These are phyloP conservation scores for Epizoanthus illoricatus DNA, from an alignment of 92 coral and sea anemone species.

Conservation along the genomic window DNA sequence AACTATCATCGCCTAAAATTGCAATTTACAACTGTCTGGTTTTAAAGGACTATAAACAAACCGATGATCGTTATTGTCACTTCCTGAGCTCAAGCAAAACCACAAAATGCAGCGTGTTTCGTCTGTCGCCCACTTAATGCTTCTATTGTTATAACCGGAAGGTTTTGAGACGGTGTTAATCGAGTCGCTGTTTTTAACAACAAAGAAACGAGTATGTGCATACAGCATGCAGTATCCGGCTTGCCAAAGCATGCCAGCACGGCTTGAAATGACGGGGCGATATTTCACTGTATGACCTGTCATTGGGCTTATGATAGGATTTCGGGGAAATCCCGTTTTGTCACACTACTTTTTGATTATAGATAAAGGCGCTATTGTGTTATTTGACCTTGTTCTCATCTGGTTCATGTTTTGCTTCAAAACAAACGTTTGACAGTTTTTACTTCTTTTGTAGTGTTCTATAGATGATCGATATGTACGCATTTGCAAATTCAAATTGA, in stretches of 20 bases:
- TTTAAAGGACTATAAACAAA: background rate
- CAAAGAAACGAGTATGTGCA: background rate
- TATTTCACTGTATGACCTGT: constrained; percentile 5
- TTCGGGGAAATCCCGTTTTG: background rate
- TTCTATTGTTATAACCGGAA: background rate
- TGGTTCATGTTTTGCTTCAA: background rate
- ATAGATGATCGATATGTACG: too few species aligned
- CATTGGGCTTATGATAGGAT: background rate
- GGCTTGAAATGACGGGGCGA: background rate
- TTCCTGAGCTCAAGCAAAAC: background rate
- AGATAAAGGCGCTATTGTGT: background rate
- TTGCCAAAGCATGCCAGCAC: background rate
- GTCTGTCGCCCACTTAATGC: too few species aligned
- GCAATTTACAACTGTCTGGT: constrained; percentile 29
- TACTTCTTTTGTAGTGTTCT: too few species aligned
- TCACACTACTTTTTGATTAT: background rate
- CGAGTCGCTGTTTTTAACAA: background rate
- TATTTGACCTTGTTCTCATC: background rate
- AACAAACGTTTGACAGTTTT: too few species aligned
- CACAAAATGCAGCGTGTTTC: background rate
- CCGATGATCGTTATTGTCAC: background rate
- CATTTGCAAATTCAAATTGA: too few species aligned
- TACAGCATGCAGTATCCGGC: too few species aligned
- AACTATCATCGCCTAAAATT: background rate
- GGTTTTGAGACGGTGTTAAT: background rate